phyloP scores from a whole-genome alignment of 1,140 invertebrate genomes.

The Brachionus manjavacas region DNA sequence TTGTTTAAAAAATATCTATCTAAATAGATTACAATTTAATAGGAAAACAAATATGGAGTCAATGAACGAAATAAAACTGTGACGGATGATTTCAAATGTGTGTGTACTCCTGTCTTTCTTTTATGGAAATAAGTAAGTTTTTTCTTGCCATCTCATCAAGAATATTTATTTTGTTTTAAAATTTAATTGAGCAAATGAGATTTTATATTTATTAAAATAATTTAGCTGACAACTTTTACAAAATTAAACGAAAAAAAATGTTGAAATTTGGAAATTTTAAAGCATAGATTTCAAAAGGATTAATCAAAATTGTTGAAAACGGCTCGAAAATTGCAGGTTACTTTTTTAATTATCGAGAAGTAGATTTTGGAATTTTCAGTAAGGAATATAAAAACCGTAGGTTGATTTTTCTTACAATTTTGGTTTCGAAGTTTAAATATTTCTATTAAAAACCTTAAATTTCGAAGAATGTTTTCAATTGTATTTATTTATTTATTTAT shows the following conservation, averaged over 20 bases:
- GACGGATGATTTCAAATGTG: neutral
- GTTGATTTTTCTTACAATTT: too few relatives aligned
- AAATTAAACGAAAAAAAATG: neutral
- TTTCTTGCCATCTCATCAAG: neutral
- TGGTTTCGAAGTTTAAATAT: too few relatives aligned
- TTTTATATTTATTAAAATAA: neutral
- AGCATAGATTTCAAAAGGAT: neutral
- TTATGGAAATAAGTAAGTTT: neutral
- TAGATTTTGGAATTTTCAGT: too few relatives aligned
- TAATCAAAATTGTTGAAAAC: constrained; percentile 23
- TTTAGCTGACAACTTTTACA: neutral
- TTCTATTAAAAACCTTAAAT: too few relatives aligned
- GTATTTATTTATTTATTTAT: too few relatives aligned
- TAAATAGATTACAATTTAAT: neutral
- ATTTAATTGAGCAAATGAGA: constrained; percentile 6
- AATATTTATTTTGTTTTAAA: neutral
- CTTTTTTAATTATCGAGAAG: neutral
- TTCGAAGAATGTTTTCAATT: too few relatives aligned
- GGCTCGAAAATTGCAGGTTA: neutral
- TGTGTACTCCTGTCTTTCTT: neutral
- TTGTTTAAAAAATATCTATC: neutral
- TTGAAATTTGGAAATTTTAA: neutral
- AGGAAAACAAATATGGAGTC: neutral
- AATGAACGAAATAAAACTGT: neutral
- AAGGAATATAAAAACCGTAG: too few relatives aligned